A percentile compares a stretch with the other conserved stretches of the same genome.
Conservation (phyloP, 2,113 vertebrate species). For the Oncorhynchus kisutch region DNA sequence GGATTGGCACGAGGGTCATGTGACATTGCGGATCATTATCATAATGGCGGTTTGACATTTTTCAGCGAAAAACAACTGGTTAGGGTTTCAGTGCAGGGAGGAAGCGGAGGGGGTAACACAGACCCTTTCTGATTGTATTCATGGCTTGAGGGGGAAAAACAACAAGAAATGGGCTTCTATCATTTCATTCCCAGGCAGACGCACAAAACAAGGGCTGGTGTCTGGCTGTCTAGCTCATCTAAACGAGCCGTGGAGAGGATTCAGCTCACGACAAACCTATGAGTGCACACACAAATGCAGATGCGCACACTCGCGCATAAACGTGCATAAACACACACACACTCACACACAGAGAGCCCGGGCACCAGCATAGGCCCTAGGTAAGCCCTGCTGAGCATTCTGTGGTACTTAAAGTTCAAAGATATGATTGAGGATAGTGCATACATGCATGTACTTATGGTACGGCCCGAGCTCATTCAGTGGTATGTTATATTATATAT, state of each 20-base stretch:
- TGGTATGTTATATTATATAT: no score
- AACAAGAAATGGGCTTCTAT: constrained; percentile 8
- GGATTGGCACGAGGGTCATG: not conserved
- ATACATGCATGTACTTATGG: no score
- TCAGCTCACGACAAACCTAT: not conserved
- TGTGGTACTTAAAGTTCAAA: not conserved
- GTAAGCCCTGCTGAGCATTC: no score
- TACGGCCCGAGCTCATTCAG: no score
- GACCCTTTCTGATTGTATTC: constrained; percentile 10
- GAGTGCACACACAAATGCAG: not conserved
- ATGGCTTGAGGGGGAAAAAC: constrained; percentile 8
- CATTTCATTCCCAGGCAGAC: constrained; percentile 34
- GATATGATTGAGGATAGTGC: no score
- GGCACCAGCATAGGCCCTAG: no score
- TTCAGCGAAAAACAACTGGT: constrained; percentile 19
- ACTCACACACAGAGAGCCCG: not conserved
- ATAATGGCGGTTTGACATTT: constrained; percentile 5
- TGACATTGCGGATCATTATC: not conserved
- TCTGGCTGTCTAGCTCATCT: constrained; percentile 44
- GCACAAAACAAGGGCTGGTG: constrained; percentile 45
- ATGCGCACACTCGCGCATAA: not conserved
- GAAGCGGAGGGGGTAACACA: not conserved
- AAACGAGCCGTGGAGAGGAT: constrained; percentile 35
- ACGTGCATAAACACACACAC: not conserved
- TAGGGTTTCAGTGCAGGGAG: constrained; percentile 35